A percentile compares a stretch with the other conserved stretches of the same genome.
Conservation (phyloP, 2,888 invertebrate species). For the Nomada fabriciana region DNA sequence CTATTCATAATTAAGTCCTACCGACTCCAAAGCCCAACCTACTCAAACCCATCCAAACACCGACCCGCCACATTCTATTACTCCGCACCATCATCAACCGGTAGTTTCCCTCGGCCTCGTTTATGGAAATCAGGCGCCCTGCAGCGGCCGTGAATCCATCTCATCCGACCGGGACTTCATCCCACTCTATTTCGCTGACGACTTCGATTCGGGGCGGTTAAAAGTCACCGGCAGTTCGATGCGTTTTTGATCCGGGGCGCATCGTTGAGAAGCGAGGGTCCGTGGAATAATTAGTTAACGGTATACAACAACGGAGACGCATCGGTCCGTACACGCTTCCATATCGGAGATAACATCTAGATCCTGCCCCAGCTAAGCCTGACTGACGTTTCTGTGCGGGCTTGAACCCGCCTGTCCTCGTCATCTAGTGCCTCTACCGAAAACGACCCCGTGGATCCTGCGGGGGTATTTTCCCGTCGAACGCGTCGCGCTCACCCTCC, state of each 20-base stretch:
- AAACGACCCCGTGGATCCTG: constrained; percentile 43
- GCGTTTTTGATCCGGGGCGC: constrained; percentile 25
- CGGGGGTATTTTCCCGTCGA: constrained; percentile 68
- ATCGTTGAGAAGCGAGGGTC: constrained; percentile 43
- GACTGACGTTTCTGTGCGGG: constrained; percentile 81
- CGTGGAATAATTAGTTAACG: constrained; percentile 79
- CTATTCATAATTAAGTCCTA: not conserved
- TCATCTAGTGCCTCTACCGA: constrained; percentile 62
- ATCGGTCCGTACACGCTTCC: constrained; percentile 46
- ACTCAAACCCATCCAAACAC: not conserved
- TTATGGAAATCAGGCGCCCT: constrained; percentile 39
- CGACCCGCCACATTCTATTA: constrained; percentile 22
- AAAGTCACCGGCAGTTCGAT: constrained; percentile 62
- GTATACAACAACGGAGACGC: constrained; percentile 63
- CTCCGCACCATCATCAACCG: constrained; percentile 32
- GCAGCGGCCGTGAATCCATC: constrained; percentile 1
- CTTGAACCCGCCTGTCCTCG: constrained; percentile 73
- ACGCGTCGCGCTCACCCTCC: constrained; percentile 50
- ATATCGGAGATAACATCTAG: constrained; percentile 77
- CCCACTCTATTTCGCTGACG: not conserved
- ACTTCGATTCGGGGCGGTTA: constrained; percentile 52
- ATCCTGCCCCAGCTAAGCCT: constrained; percentile 79
- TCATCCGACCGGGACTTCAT: not conserved
- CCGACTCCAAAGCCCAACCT: not conserved
- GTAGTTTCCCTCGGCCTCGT: constrained; percentile 17